Evolutionary conservation across 2,888 invertebrate species (phyloP), one percentile per base, ranked within the genome.

Genomic region (Amphipoea oculea): DNA sequence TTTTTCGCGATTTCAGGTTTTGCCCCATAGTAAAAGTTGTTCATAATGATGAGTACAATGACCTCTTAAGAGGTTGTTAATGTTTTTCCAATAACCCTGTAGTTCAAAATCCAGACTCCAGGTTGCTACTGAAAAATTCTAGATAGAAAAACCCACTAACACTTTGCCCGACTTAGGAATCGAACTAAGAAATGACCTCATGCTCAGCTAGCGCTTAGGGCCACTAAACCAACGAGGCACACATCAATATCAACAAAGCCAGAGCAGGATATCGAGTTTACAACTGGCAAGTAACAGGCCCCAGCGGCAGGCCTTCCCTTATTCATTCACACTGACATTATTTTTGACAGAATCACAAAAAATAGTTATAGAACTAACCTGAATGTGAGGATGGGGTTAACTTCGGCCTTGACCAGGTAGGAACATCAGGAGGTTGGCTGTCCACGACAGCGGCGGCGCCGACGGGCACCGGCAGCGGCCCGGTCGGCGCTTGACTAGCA

Each of bases 401-500:
- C 79, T 89, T 91, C 6, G 85, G 69, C 36, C 82, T 80, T 9
- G 82, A 71, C 92, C 93, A 93, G 5, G 85, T 51, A 17, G 90
- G 80, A 9, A 81, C 76, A 69, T 93, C 92, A 0, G 90, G 45
- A 40, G 87, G 71, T 5, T 82, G 79, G 5, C 84, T 75, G 2
- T 94, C 94, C 0, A 83, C 75, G 2, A 85, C 84, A 11, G 93
- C 92, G 0, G 92, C 91, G 0, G 92, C 95, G 0, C 95, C 96
- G 0, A 94, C 94, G 0, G 96, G 96, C 14, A 95, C 93, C 0
- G 96, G 94, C 77, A 96, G 85, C 0, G 96, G 96, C 0, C 95
- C 96, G 0, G 94, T 88, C 69, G 89, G 92, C 36, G 88, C 70
- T 71, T 86, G 89, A 85, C 82, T 86, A 86, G 80, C 84, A 6